These are phyloP conservation scores for Rhabdornis inornatus DNA, from an alignment of 2,113 vertebrate genomes.

Conservation along the genomic window DNA sequence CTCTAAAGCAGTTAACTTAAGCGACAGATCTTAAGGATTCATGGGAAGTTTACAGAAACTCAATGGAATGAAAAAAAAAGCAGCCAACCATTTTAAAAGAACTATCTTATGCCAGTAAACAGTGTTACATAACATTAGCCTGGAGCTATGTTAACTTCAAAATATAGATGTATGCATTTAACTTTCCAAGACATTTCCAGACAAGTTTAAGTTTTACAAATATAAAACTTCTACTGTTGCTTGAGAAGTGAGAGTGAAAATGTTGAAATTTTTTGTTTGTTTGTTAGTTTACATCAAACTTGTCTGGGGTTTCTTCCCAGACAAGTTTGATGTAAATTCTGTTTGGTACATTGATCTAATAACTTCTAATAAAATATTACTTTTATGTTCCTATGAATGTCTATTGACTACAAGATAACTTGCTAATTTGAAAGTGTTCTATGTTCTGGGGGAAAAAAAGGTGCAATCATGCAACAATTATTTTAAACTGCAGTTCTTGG, in stretches of 20 bases:
- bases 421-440: background rate
- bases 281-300: no score
- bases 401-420: background rate
- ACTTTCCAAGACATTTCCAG: background rate
- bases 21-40: background rate
- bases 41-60: conserved; percentile 1
- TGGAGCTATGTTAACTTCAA: conserved; percentile 22
- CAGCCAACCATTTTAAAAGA: conserved; percentile 11
- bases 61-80: conserved; percentile 6
- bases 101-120: conserved; percentile 19
- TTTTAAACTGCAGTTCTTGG: background rate
- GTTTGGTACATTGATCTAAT: background rate
- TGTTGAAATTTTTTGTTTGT: background rate
- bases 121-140: conserved; percentile 33
- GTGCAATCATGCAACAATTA: background rate
- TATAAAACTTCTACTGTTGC: background rate
- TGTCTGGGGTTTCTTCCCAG: fast-evolving
- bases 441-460: background rate
- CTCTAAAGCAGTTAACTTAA: background rate
- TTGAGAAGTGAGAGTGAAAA: background rate
- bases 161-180: background rate
- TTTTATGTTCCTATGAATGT: background rate
- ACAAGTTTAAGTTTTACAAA: background rate
- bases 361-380: background rate
- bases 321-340: background rate